A percentile compares a stretch with the other conserved stretches of the same genome.
Conservation (phyloP, 2,797 vertebrate genomes). For the Sarcophilus harrisii region DNA sequence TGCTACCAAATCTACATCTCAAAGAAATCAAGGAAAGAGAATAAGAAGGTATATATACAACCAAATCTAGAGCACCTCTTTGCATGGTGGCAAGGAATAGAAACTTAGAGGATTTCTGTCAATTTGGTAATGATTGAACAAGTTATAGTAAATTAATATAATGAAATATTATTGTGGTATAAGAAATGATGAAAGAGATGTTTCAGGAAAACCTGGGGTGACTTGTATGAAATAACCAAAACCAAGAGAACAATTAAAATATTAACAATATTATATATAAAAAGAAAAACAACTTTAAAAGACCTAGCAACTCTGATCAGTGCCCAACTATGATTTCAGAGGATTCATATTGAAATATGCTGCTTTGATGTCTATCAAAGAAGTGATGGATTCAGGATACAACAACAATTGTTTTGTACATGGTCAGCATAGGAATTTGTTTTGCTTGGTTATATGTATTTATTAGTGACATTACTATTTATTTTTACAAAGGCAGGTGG, state of each 20-base stretch:
- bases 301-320: not conserved
- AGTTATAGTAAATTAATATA: not conserved
- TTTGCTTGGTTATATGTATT: not conserved
- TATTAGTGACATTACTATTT: not conserved
- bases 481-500: not conserved
- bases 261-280: not conserved
- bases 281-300: not conserved
- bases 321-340: not conserved
- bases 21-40: not conserved
- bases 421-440: not conserved
- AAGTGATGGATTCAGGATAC: not conserved
- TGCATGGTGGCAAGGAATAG: not conserved
- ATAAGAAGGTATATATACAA: not conserved
- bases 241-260: not conserved
- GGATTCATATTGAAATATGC: not conserved
- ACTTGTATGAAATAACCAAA: not conserved
- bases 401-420: too few relatives aligned
- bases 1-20: not conserved
- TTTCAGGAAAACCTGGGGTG: not conserved
- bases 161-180: not conserved
- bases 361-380: not conserved
- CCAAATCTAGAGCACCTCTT: not conserved
- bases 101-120: not conserved
- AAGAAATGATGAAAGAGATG: not conserved
- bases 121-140: not conserved